phyloP scores from a whole-genome alignment of 2,797 vertebrate species.

The Anniella stebbinsi region DNA sequence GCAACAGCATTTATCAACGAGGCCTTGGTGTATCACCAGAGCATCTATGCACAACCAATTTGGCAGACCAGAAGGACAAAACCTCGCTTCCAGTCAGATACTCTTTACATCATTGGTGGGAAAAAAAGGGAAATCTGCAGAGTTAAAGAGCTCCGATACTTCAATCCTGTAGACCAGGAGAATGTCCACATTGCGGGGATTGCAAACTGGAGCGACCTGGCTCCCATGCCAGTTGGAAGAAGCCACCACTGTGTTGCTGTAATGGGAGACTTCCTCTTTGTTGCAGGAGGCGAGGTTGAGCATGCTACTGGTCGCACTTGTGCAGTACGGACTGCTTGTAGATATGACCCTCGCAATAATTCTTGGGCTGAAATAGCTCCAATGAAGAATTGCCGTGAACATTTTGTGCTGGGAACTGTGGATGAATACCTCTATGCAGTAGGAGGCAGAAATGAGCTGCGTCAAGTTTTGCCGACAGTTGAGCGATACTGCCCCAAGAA shows the following conservation, averaged over 20 bases:
- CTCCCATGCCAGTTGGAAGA: conserved; percentile 91
- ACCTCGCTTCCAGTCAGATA: conserved; percentile 92
- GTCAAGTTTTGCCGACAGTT: conserved; percentile 94
- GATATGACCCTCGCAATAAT: conserved; percentile 92
- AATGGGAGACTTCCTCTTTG: conserved; percentile 96
- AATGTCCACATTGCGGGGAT: conserved; percentile 87
- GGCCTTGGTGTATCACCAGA: conserved; percentile 93
- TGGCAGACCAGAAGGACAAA: conserved; percentile 91
- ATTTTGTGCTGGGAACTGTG: conserved; percentile 93
- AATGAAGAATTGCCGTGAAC: conserved; percentile 97
- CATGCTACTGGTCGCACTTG: conserved; percentile 90
- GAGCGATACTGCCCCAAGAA: conserved; percentile 96
- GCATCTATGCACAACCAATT: conserved; percentile 92
- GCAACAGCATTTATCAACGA: conserved; percentile 90
- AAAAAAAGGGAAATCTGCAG: conserved; percentile 93
- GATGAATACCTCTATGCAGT: conserved; percentile 92
- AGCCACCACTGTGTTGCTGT: conserved; percentile 96
- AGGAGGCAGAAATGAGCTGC: conserved; percentile 93
- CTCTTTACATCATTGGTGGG: conserved; percentile 92
- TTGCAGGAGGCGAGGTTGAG: conserved; percentile 94
- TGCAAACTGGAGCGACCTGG: conserved; percentile 95
- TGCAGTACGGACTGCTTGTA: conserved; percentile 92
- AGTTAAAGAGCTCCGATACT: conserved; percentile 92
- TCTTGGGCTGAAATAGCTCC: conserved; percentile 94
- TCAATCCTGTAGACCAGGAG: conserved; percentile 90